Conservation (phyloP, 2,797 vertebrate species). For the Ficedula albicollis region DNA sequence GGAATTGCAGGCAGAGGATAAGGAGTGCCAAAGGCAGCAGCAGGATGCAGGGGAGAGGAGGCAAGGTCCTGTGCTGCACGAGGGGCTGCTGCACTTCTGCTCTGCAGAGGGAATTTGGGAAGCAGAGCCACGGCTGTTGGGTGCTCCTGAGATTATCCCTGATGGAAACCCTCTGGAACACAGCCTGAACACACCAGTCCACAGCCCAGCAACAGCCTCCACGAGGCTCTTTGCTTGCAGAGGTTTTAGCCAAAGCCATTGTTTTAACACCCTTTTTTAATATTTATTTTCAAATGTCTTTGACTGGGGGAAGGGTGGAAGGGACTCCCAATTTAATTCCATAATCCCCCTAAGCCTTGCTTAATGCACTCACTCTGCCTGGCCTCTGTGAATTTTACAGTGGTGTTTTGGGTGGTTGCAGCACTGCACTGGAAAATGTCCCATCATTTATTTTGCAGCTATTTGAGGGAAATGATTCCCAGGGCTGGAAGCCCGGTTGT, state of each 20-base stretch:
- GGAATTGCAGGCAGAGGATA: neutral
- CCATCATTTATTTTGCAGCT: slow-evolving; percentile 40
- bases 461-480: slow-evolving; percentile 2
- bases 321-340: slow-evolving; percentile 53
- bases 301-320: slow-evolving; percentile 48
- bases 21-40: neutral
- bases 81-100: neutral
- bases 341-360: slow-evolving; percentile 56
- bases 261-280: neutral
- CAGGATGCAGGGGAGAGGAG: neutral
- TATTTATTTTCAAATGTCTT: neutral
- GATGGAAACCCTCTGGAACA: neutral
- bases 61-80: neutral
- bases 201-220: neutral
- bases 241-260: neutral
- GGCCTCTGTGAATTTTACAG: neutral
- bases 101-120: neutral
- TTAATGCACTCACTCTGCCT: slow-evolving; percentile 23
- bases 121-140: neutral
- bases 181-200: neutral
- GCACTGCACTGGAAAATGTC: neutral
- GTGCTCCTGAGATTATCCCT: neutral
- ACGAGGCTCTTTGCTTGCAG: neutral
- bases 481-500: neutral
- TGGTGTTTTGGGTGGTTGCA: slow-evolving; percentile 17